A percentile compares a stretch with the other conserved stretches of the same genome.
Conservation (phyloP, 2,113 vertebrate genomes). For the Benitochromis conjunctus region DNA sequence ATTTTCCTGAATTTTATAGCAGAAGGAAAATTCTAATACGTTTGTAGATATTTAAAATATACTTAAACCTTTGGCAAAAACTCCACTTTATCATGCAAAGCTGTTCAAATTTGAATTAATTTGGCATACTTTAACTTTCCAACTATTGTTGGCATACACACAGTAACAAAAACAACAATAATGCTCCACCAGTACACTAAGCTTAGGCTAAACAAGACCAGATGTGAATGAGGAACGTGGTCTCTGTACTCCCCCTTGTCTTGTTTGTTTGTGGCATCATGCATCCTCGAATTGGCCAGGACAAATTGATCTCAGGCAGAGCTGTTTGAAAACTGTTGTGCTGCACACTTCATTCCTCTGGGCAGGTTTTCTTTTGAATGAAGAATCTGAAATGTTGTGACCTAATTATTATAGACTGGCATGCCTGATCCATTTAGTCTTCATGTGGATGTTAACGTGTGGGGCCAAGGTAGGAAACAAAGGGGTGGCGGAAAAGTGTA, state of each 20-base stretch:
- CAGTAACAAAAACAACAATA: conserved; percentile 17
- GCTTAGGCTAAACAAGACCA: conserved; percentile 30
- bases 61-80: neutral
- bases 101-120: neutral
- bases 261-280: conserved; percentile 36
- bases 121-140: neutral
- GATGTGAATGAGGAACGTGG: conserved; percentile 29
- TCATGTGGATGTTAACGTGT: neutral
- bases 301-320: conserved; percentile 50
- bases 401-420: conserved; percentile 14
- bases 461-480: neutral
- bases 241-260: conserved; percentile 14
- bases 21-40: neutral
- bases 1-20: neutral
- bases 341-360: conserved; percentile 7
- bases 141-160: neutral
- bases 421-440: neutral
- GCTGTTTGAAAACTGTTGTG: conserved; percentile 15
- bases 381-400: conserved; percentile 23
- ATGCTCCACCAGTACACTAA: neutral
- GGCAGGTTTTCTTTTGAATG: neutral
- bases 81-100: neutral
- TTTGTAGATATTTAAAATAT: neutral
- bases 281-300: neutral
- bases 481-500: neutral